A percentile compares a stretch with the other conserved stretches of the same genome.
Conservation (phyloP, 2,113 vertebrate genomes). For the Poecilia latipinna region DNA sequence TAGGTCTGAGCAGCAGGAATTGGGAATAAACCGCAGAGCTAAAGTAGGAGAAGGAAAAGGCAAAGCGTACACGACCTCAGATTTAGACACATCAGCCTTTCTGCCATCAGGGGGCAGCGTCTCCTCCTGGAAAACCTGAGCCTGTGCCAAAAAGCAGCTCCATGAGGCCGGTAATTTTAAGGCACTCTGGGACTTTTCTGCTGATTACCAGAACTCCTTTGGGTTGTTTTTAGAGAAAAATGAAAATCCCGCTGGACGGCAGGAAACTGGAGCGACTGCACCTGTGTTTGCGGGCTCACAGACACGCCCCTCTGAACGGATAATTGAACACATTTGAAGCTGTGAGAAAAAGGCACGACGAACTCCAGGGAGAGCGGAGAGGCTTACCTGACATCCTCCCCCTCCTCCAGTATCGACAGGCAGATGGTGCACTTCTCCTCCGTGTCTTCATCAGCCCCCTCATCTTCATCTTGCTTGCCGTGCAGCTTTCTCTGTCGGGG, state of each 20-base stretch:
- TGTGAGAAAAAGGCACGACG: not conserved
- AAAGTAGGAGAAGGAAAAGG: too few species aligned
- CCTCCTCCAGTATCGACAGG: constrained; percentile 98
- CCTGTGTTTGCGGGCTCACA: constrained; percentile 10
- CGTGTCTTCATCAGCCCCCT: constrained; percentile 96
- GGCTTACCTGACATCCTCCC: constrained; percentile 98
- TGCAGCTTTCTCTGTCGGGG: constrained; percentile 98
- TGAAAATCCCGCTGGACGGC: constrained; percentile 31
- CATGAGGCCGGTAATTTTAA: constrained; percentile 59
- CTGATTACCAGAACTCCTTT: constrained; percentile 57
- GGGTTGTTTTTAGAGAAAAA: constrained; percentile 32
- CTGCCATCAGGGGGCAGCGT: constrained; percentile 68
- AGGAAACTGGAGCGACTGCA: constrained; percentile 22
- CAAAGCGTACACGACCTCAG: not conserved
- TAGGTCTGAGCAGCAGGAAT: not conserved
- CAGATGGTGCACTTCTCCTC: constrained; percentile 99
- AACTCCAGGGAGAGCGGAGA: constrained; percentile 41
- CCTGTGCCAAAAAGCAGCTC: constrained; percentile 45
- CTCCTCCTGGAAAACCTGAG: constrained; percentile 18
- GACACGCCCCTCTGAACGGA: constrained; percentile 9
- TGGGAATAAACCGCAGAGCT: not conserved
- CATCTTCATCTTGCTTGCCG: constrained; percentile 95
- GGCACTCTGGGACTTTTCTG: constrained; percentile 59
- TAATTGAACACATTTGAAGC: constrained; percentile 35
- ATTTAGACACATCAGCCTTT: not conserved